Base-by-base conservation (phyloP, 1,140 invertebrate genomes). In the Bombus breviceps region DNA sequence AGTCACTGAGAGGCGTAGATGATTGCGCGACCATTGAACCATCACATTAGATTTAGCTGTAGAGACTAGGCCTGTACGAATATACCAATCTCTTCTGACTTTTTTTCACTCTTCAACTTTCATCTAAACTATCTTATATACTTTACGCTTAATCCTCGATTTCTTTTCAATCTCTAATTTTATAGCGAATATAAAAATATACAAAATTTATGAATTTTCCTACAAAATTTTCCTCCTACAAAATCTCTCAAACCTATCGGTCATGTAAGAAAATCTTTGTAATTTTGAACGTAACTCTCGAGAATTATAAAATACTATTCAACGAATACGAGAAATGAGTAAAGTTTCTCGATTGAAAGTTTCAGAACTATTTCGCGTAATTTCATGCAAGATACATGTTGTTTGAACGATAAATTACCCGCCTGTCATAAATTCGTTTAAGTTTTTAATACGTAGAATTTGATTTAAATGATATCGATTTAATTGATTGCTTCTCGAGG, bases 11-110 rank as follows among this genome's bases (percentile, higher is more conserved):
- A 71, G 64, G 74, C 79, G 41, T 81, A 71, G 83, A 85, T 86
- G 37, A 86, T 64, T 83, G 85, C 73, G 80, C 47, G 59, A 81
- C 47, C 80, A 68, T 82, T 53, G 37, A 80, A 85, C 59, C 25
- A 64, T 62, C 77, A 81, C 69, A 66, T 85, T 75, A 75, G 64
- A 59, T 71, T 69, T 76, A 71, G 72, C 25, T 43, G 25, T 75
- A 76, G 62, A 83, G 43, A 62, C 32, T 69, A 76, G 25, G 62
- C 79, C 80, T 82, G 72, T 76, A 69, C 80, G 73, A 82, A 82
- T 76, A 82, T 71, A 34, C 39, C 37, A 41, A 18, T 59, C 59
- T 39, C 28, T 34, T 34, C 39, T 4, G 22, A 59, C 18, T 43
- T 53, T 59, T 43, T 41, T 10, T 62, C 5, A 53, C 43, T 75